Evolutionary conservation across 1,140 invertebrate genomes (phyloP), one percentile per base, ranked within the genome.

Genomic region (Heliconius himera): DNA sequence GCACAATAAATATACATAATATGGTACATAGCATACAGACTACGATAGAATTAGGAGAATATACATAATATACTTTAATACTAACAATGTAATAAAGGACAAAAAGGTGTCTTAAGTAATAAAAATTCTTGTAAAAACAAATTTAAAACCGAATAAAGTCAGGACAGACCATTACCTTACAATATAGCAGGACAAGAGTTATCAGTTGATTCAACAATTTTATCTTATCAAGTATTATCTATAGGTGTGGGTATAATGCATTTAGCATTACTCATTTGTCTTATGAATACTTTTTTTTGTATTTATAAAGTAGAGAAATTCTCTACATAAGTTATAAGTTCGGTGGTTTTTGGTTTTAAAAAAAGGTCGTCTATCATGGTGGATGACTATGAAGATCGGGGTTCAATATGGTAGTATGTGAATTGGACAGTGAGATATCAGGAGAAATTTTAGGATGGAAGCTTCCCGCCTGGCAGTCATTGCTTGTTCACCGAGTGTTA

Each of bases 181-280:
- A 66, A 26, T 16, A 66, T 66, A 66, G 87, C 81, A 76, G 56
- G 78, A 70, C 38, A 77, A 51, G 70, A 77, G 70, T 88, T 91
- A 92, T 91, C 88, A 86, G 60, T 85, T 87, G 82, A 86, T 84
- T 89, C 85, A 89, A 86, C 86, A 81, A 70, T 77, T 78, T 85
- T 91, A 94, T 93, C 91, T 94, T 88, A 93, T 94, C 92, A 84
- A 29, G 54, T 80, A 82, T 84, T 92, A 93, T 94, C 91, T 89
- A 90, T 90, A 87, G 88, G 90, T 74, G 91, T 90, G 84, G 81
- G 86, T 79, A 82, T 82, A 77, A 76, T 87, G 83, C 78, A 78
- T 86, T 85, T 83, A 81, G 72, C 72, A 85, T 82, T 81, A 82
- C 78, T 84, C 82, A 82, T 86, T 86, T 80, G 79, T 74, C 73